Evolutionary conservation across 2,797 vertebrate genomes (phyloP), one percentile per base, ranked within the genome.

Genomic region (Crocodylus rhombifer): DNA sequence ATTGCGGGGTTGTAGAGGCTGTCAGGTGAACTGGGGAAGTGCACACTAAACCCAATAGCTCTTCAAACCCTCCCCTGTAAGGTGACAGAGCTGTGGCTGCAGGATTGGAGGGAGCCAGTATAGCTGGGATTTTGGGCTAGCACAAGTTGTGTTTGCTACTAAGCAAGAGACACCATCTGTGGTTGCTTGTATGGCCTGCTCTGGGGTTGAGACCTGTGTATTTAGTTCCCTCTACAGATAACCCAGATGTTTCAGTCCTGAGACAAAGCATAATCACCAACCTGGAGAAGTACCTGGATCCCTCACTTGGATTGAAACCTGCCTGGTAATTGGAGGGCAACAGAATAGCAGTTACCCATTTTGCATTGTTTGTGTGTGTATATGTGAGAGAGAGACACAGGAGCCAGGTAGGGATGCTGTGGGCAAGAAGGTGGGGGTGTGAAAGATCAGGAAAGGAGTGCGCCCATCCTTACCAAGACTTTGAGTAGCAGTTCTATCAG

Each of bases 261-360:
- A 98, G 98, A 20, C 98, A 97, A 4, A 90, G 36, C 65, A 97
- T 99, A 87, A 98, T 99, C 71, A 94, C 98, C 65, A 95, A 93
- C 55, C 95, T 99, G n/a, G 99, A 99, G 96, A 97, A 90, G 30
- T 98, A 99, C 23, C 80, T 69, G 75, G 97, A 98, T 71, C 98
- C 98, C 26, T 97, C 98, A 51, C 42, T 51, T 51, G 42, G 42
- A 0, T 92, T 98, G 92, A 96, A 98, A 75, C 98, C 98, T 0
- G 95, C 96, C 7, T 98, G 97, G 98, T 98, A 98, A 88, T 81
- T 97, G 87, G 12, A n/a, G 13, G 4, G 1, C 33, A 58, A 30
- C n/a, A 42, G 1, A 62, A 28, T 18, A 86, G 36, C 2, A 57
- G 15, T 69, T n/a, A 28, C 9, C 13, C 2, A 82, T 2, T 51